Evolutionary conservation across 2,113 vertebrate species (phyloP).

Genomic region (Pardalotus punctatus): DNA sequence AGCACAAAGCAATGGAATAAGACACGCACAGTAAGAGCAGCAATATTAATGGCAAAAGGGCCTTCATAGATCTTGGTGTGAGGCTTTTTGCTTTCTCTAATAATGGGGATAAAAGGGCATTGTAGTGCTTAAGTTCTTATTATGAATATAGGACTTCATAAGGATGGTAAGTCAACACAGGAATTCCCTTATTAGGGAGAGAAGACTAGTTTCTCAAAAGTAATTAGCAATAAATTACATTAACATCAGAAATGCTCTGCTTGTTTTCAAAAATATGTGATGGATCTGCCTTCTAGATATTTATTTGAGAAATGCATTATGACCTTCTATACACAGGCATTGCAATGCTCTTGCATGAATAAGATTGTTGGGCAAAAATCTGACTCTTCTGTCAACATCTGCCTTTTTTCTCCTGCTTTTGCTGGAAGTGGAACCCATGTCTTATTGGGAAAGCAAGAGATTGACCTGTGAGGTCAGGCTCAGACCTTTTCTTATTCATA

Average conservation of each 20-base stretch:
- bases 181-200: not conserved
- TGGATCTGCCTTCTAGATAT: not conserved
- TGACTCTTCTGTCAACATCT: not conserved
- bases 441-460: not conserved
- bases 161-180: not conserved
- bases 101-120: not conserved
- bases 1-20: not conserved
- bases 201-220: not conserved
- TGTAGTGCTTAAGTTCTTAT: not conserved
- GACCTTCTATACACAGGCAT: not conserved
- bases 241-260: not conserved
- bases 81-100: not conserved
- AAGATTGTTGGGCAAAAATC: not conserved
- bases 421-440: not conserved
- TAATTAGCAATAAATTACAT: not conserved
- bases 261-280: constrained; percentile 8
- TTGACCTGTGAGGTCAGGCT: not conserved
- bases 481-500: not conserved
- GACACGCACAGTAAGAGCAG: not conserved
- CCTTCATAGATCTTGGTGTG: not conserved
- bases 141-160: not conserved
- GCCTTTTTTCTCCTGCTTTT: not conserved
- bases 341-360: not conserved
- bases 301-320: not conserved
- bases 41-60: not conserved